phyloP scores from a whole-genome alignment of 2,797 vertebrate species.

The Lithobates sylvaticus region DNA sequence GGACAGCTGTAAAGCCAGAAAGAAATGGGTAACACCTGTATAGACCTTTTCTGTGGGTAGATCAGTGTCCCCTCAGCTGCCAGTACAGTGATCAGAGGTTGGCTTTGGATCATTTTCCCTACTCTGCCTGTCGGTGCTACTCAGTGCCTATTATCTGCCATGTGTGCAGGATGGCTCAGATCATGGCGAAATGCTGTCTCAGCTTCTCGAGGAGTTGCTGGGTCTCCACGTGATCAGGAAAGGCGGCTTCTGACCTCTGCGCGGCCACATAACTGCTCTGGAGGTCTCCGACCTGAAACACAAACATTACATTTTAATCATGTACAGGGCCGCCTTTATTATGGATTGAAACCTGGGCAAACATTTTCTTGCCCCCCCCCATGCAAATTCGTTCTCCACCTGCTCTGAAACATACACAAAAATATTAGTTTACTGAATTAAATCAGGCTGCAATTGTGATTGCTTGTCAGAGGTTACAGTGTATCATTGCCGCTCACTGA shows the following conservation, averaged over 20 bases:
- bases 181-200: slow-evolving; percentile 88
- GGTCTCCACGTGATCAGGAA: slow-evolving; percentile 94
- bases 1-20: neutral
- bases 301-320: neutral
- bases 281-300: slow-evolving; percentile 90
- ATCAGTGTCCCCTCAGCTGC: neutral
- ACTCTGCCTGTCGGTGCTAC: neutral
- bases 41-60: neutral
- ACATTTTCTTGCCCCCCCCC: too few species aligned
- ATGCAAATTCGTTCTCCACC: too few species aligned
- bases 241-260: slow-evolving; percentile 87
- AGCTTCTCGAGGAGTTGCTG: slow-evolving; percentile 90
- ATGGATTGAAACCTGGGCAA: too few species aligned
- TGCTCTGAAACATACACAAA: too few species aligned
- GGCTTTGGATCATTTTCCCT: neutral
- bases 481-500: too few species aligned
- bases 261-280: slow-evolving; percentile 93
- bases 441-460: too few species aligned
- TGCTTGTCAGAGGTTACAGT: too few species aligned
- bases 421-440: too few species aligned
- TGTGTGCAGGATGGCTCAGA: slow-evolving; percentile 60
- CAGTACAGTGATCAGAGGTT: too few species aligned
- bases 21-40: neutral
- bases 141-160: neutral
- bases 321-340: too few species aligned